A percentile compares a stretch with the other conserved stretches of the same genome.
phyloP scores from a whole-genome alignment of 1,140 invertebrate species.

The Centruroides sculpturatus region DNA sequence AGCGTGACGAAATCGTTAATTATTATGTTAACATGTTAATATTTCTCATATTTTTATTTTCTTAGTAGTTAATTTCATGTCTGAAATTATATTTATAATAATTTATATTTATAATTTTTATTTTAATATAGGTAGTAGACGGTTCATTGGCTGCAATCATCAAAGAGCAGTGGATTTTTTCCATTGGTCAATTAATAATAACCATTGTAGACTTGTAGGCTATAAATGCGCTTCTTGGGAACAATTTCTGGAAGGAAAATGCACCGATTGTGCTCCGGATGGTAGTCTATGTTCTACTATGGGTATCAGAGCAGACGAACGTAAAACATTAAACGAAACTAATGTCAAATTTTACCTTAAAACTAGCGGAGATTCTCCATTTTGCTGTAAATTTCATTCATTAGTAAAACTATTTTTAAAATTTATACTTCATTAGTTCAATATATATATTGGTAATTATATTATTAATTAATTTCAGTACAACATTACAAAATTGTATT shows the following conservation, averaged over 20 bases:
- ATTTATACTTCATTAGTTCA: neutral
- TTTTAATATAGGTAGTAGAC: constrained; percentile 40
- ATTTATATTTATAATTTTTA: too few relatives aligned
- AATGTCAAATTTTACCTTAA: constrained; percentile 5
- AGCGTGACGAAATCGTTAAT: too few relatives aligned
- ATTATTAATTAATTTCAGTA: constrained; percentile 1
- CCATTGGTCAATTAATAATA: constrained; percentile 53
- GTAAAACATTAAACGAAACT: too few relatives aligned
- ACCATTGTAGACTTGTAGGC: constrained; percentile 48
- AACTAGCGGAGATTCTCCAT: constrained; percentile 8
- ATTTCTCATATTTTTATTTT: too few relatives aligned
- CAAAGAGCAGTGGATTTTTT: constrained; percentile 68
- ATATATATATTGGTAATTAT: neutral
- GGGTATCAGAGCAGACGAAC: constrained; percentile 44
- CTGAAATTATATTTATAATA: too few relatives aligned
- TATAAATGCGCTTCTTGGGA: constrained; percentile 61
- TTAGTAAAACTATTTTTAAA: neutral
- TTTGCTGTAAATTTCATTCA: constrained; percentile 7
- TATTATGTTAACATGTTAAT: too few relatives aligned
- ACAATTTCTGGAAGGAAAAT: constrained; percentile 44
- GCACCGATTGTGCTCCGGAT: constrained; percentile 56
- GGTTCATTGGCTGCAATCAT: constrained; percentile 68
- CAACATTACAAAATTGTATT: constrained; percentile 10
- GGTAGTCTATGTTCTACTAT: constrained; percentile 58
- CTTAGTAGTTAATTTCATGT: too few relatives aligned